Percentiles rank a stretch among this genome's conserved stretches.
Evolutionary conservation across 1,140 invertebrate species (phyloP).

Genomic region (Hestina assimilis): DNA sequence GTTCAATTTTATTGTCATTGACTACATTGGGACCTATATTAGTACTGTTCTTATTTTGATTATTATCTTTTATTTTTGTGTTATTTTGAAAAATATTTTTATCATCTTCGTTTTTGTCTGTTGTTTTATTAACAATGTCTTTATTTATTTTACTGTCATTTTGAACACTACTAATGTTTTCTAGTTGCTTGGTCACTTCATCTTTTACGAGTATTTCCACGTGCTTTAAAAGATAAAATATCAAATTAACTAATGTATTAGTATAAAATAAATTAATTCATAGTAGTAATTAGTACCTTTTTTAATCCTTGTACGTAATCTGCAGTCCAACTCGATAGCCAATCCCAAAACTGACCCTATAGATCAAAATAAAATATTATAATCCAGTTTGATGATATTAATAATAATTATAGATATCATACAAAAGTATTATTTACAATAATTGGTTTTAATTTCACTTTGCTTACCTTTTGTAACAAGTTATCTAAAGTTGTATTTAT

Average conservation of each 20-base stretch:
- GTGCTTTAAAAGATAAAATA: too few species aligned
- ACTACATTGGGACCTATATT: too few species aligned
- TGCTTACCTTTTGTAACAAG: conserved; percentile 4
- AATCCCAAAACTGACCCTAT: not conserved
- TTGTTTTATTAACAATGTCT: conserved; percentile 1
- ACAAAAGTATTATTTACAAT: too few species aligned
- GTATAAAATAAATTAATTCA: too few species aligned
- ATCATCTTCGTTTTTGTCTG: not conserved
- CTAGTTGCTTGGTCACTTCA: conserved; percentile 30
- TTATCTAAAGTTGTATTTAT: not conserved
- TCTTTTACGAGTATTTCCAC: conserved; percentile 28
- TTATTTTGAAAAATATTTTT: not conserved
- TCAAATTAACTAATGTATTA: too few species aligned
- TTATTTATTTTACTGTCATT: conserved; percentile 1
- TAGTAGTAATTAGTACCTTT: too few species aligned
- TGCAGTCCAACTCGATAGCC: not conserved
- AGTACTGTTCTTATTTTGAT: not conserved
- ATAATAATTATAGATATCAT: too few species aligned
- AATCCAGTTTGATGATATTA: not conserved
- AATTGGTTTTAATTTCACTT: too few species aligned
- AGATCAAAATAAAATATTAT: not conserved
- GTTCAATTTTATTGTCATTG: too few species aligned
- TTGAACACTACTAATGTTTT: conserved; percentile 5
- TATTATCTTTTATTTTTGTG: not conserved
- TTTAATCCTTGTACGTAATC: not conserved